Evolutionary conservation across 2,113 vertebrate species (phyloP).

Genomic region (Megaceryle maxima): DNA sequence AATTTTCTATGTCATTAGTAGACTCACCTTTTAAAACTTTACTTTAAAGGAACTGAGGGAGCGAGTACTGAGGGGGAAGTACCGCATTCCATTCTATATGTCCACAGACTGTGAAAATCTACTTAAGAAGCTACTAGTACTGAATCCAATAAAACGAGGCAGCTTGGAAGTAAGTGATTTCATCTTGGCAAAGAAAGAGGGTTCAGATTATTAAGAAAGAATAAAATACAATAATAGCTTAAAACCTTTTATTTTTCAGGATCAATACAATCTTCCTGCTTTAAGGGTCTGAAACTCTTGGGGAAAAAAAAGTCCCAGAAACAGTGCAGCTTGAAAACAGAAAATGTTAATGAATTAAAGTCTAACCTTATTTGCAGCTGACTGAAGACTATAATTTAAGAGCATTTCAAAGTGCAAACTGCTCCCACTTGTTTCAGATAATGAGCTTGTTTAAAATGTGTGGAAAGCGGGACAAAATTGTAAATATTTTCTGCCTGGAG

Average conservation of each 20-base stretch:
- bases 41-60: constrained; percentile 89
- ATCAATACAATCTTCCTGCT: background rate
- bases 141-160: constrained; percentile 94
- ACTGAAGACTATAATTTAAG: background rate
- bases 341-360: background rate
- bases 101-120: constrained; percentile 99
- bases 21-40: background rate
- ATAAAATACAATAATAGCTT: background rate
- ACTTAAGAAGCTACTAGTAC: constrained; percentile 93
- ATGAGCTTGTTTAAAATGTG: background rate
- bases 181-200: background rate
- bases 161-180: constrained; percentile 89
- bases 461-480: background rate
- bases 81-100: constrained; percentile 99
- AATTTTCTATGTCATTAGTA: background rate
- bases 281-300: background rate
- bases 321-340: background rate
- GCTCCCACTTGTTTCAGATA: background rate
- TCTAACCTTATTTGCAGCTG: background rate
- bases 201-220: background rate
- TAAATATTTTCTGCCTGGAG: background rate
- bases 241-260: background rate
- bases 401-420: background rate
- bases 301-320: background rate
- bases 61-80: constrained; percentile 92